Conservation (phyloP, 2,113 vertebrate species). For the Ophiodon elongatus region DNA sequence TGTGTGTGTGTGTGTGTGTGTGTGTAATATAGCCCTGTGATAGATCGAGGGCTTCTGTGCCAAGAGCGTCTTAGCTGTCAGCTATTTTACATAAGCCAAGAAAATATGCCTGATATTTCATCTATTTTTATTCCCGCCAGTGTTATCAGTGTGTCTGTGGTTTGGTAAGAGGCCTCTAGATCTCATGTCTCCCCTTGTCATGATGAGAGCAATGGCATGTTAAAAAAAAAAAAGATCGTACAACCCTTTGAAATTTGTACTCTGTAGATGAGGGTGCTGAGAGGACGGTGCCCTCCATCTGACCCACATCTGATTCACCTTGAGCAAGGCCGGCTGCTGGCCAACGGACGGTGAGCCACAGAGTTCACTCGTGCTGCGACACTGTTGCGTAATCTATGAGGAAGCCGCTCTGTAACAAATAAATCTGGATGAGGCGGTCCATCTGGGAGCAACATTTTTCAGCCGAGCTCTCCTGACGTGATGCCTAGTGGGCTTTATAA, state of each 20-base stretch:
- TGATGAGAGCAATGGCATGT: conserved; percentile 40
- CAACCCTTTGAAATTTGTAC: conserved; percentile 48
- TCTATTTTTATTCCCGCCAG: conserved; percentile 60
- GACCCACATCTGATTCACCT: conserved; percentile 79
- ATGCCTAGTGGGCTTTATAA: conserved; percentile 83
- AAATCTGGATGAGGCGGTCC: conserved; percentile 73
- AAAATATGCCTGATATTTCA: conserved; percentile 44
- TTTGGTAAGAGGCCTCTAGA: conserved; percentile 46
- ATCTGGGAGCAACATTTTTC: conserved; percentile 81
- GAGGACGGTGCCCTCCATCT: conserved; percentile 68
- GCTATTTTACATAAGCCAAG: conserved; percentile 50
- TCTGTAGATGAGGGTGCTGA: conserved; percentile 44
- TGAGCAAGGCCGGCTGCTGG: conserved; percentile 70
- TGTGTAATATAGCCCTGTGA: conserved; percentile 64
- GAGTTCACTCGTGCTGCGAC: conserved; percentile 67
- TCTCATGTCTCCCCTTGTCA: conserved; percentile 66
- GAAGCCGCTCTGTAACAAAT: conserved; percentile 77
- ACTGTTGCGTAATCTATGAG: conserved; percentile 75
- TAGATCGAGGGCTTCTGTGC: conserved; percentile 54
- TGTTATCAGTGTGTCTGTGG: conserved; percentile 58
- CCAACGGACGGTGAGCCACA: conserved; percentile 48
- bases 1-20: conserved; percentile 50
- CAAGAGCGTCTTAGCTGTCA: conserved; percentile 43
- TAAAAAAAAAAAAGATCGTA: conserved; percentile 41
- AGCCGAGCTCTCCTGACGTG: conserved; percentile 73